phyloP scores from a whole-genome alignment of 2,888 invertebrate species.

The Agriopis aurantiaria region DNA sequence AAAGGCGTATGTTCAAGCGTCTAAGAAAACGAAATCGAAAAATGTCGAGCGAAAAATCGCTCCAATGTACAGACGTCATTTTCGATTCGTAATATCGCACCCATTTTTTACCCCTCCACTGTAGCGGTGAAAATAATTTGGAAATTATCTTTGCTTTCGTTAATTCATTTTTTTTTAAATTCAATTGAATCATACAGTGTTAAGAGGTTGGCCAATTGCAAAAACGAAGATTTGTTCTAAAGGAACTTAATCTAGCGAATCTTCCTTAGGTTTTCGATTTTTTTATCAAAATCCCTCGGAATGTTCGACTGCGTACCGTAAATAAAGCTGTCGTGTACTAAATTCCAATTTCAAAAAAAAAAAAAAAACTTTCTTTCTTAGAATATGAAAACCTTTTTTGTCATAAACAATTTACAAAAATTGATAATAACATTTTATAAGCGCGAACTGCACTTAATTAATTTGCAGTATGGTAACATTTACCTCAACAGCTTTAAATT shows the following conservation, averaged over 20 bases:
- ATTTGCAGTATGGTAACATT: not conserved
- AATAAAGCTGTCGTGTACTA: conserved; percentile 39
- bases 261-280: conserved; percentile 59
- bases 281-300: conserved; percentile 57
- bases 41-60: conserved; percentile 45
- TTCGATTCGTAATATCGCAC: conserved; percentile 67
- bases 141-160: conserved; percentile 51
- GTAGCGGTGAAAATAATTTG: conserved; percentile 69
- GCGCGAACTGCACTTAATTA: not conserved
- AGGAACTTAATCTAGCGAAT: conserved; percentile 77
- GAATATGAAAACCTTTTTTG: not conserved
- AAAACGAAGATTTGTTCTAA: conserved; percentile 87
- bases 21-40: conserved; percentile 56
- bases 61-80: conserved; percentile 39
- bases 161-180: conserved; percentile 57
- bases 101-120: conserved; percentile 83
- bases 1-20: conserved; percentile 71
- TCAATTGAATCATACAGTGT: conserved; percentile 80
- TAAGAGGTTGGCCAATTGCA: conserved; percentile 87
- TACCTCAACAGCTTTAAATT: not conserved
- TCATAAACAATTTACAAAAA: conserved; percentile 9
- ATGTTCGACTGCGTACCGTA: conserved; percentile 56
- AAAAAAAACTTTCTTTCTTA: not conserved
- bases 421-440: not conserved
- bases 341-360: conserved; percentile 41